phyloP scores from a whole-genome alignment of 2,797 vertebrate genomes.

The Spea hammondii region DNA sequence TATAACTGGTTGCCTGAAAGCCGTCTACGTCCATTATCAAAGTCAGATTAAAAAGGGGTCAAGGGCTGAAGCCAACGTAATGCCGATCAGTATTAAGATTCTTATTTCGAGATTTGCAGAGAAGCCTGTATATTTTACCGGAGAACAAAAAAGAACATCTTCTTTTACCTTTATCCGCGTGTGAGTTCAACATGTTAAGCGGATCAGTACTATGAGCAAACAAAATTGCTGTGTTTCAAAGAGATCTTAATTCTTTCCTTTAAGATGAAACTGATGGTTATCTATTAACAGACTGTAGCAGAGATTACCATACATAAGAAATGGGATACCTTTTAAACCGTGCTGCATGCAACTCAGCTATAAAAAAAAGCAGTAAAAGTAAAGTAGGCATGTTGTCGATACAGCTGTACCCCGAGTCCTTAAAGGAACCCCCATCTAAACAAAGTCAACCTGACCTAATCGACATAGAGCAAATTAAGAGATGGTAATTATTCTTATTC shows the following conservation, averaged over 20 bases:
- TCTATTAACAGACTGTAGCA: constrained; percentile 21
- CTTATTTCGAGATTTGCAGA: constrained; percentile 23
- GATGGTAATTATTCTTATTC: no score
- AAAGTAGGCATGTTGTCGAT: no score
- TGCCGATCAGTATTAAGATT: constrained; percentile 34
- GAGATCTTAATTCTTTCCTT: constrained; percentile 38
- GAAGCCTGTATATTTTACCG: constrained; percentile 30
- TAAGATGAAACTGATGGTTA: constrained; percentile 46
- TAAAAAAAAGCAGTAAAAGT: no score
- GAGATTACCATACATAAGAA: constrained; percentile 22
- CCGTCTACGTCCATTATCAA: background rate
- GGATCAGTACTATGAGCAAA: constrained; percentile 18
- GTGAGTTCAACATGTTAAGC: constrained; percentile 42
- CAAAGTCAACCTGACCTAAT: no score
- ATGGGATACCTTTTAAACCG: constrained; percentile 25
- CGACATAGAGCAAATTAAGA: no score
- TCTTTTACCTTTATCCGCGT: constrained; percentile 40
- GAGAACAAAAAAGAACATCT: constrained; percentile 29
- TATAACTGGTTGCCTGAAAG: constrained; percentile 53
- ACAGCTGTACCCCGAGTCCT: no score
- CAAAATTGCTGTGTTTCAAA: constrained; percentile 39
- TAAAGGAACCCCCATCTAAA: no score
- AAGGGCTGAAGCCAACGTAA: constrained; percentile 11
- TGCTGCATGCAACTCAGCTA: background rate
- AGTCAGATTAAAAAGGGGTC: constrained; percentile 17